Conservation (phyloP, 2,888 invertebrate genomes). For the Sminthurides aquaticus region DNA sequence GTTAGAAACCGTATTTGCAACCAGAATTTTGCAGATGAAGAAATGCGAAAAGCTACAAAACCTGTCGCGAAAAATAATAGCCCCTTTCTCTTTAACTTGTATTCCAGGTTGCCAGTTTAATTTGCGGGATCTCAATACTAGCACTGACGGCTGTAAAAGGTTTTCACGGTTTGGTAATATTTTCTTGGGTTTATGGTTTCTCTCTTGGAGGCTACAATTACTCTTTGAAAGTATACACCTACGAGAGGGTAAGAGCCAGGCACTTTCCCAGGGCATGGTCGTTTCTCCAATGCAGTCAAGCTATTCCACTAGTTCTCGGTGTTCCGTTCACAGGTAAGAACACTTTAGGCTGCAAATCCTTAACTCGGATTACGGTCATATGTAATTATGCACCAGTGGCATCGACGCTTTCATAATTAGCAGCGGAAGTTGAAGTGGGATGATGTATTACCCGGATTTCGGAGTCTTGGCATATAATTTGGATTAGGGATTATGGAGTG, state of each 20-base stretch:
- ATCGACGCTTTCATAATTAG: no score
- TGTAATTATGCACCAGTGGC: no score
- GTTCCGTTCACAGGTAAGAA: conserved; percentile 67
- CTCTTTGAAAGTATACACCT: conserved; percentile 80
- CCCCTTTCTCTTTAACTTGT: background rate
- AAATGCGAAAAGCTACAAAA: background rate
- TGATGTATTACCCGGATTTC: no score
- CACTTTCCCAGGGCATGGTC: conserved; percentile 85
- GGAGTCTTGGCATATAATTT: no score
- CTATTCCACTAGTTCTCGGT: conserved; percentile 74
- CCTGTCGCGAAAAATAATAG: no score
- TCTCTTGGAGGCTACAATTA: conserved; percentile 83
- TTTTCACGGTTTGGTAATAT: conserved; percentile 64
- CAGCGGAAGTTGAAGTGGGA: no score
- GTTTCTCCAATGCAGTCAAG: conserved; percentile 78
- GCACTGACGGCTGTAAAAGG: conserved; percentile 58
- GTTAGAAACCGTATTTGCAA: background rate
- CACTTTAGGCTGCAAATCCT: no score
- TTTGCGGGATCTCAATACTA: conserved; percentile 67
- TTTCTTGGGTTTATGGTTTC: conserved; percentile 55
- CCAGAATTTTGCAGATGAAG: background rate
- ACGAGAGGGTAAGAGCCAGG: conserved; percentile 73
- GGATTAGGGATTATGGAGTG: background rate
- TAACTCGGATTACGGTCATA: no score
- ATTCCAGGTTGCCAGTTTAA: conserved; percentile 45